Conservation (phyloP, 2,797 vertebrate genomes). For the Heteromormyrus szaboi region DNA sequence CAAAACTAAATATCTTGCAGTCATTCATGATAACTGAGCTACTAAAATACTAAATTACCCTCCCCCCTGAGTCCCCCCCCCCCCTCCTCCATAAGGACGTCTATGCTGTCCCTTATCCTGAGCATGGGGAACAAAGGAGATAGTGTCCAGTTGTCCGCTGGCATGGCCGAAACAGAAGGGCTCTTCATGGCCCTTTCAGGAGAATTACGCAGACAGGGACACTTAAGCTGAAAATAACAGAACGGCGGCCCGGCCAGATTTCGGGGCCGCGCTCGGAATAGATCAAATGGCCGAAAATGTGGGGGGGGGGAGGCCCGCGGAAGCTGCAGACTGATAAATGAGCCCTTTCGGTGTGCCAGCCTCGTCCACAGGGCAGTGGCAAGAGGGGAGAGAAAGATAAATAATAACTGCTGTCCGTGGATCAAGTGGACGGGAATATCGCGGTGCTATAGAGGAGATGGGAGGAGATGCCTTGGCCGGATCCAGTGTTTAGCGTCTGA, state of each 20-base stretch:
- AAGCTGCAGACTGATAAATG: not conserved
- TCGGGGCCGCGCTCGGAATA: not conserved
- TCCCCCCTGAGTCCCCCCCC: not conserved
- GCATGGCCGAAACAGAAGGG: not conserved
- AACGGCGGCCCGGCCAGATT: slow-evolving; percentile 1
- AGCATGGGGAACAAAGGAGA: not conserved
- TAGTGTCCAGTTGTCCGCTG: not conserved
- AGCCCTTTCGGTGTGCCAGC: not conserved
- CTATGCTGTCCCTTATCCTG: not conserved
- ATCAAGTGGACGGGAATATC: not conserved
- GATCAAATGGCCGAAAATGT: not conserved
- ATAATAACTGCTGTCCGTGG: not conserved
- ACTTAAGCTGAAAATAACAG: slow-evolving; percentile 18
- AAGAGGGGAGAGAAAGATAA: not conserved
- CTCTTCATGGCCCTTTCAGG: not conserved
- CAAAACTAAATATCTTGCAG: not conserved
- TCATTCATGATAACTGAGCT: not conserved
- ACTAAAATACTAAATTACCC: not conserved
- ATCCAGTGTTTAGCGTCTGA: not conserved
- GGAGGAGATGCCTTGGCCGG: not conserved
- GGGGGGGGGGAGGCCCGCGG: not conserved
- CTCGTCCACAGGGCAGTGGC: not conserved
- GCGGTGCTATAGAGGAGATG: not conserved
- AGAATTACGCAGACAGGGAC: not conserved
- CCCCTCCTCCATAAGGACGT: not conserved